Conservation (phyloP, 2,797 vertebrate genomes). For the Liparis tanakae region DNA sequence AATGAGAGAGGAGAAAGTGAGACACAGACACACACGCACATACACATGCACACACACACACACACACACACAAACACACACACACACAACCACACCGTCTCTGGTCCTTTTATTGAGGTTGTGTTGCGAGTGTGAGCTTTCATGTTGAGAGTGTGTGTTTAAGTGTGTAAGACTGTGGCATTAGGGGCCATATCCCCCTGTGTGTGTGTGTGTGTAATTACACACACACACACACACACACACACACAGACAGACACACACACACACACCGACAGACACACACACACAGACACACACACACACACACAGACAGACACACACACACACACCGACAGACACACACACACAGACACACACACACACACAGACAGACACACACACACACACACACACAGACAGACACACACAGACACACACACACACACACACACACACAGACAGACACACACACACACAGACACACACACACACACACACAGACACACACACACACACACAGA, state of each 20-base stretch:
- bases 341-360: too few relatives aligned
- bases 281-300: conserved; percentile 25
- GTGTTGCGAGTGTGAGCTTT: conserved; percentile 68
- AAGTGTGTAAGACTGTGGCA: conserved; percentile 78
- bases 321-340: too few relatives aligned
- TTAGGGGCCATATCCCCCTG: conserved; percentile 75
- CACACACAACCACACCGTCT: conserved; percentile 38
- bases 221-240: conserved; percentile 50
- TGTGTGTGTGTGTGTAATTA: conserved; percentile 79
- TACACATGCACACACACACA: too few relatives aligned
- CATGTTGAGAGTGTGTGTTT: conserved; percentile 80
- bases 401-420: too few relatives aligned
- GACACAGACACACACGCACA: too few relatives aligned
- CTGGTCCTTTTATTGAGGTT: conserved; percentile 73
- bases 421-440: too few relatives aligned
- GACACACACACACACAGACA: too few relatives aligned
- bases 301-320: conserved; percentile 35
- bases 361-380: too few relatives aligned
- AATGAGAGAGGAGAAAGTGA: conserved; percentile 58
- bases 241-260: conserved; percentile 44
- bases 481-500: too few relatives aligned
- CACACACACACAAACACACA: not conserved
- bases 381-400: too few relatives aligned
- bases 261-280: conserved; percentile 68
- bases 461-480: too few relatives aligned